A percentile compares a stretch with the other conserved stretches of the same genome.
Evolutionary conservation across 53 echinoderm and acorn worm genomes (phyloP).

Genomic region (Arbacia lixula): DNA sequence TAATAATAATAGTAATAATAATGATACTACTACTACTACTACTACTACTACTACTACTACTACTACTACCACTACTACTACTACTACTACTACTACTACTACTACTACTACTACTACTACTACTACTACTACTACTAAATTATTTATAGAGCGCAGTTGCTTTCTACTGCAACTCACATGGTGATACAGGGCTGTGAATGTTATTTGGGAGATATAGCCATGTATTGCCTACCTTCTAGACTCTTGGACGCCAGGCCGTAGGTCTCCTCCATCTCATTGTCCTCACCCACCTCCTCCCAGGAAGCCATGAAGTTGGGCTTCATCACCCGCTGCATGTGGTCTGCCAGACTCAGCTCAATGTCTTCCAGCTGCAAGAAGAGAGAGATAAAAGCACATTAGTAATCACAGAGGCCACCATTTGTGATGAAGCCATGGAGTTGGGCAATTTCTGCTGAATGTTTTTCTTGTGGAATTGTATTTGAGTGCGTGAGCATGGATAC

Average conservation of each 20-base stretch:
- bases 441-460: background rate
- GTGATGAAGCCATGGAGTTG: background rate
- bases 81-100: too few species aligned
- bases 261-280: conserved; percentile 90
- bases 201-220: too few species aligned
- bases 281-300: conserved; percentile 97
- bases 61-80: too few species aligned
- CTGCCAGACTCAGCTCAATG: conserved; percentile 80
- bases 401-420: background rate
- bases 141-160: too few species aligned
- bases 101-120: too few species aligned
- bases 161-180: too few species aligned
- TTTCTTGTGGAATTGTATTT: too few species aligned
- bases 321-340: conserved; percentile 95
- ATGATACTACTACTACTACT: too few species aligned
- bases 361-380: conserved; percentile 79
- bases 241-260: conserved; percentile 91
- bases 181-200: background rate
- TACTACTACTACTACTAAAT: too few species aligned
- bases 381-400: background rate
- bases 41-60: too few species aligned
- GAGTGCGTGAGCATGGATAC: too few species aligned
- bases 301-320: conserved; percentile 98
- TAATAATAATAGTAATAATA: too few species aligned
- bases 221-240: conserved; percentile 73